Evolutionary conservation across 2,888 invertebrate species (phyloP).

Genomic region (Entomobrya multifasciata): DNA sequence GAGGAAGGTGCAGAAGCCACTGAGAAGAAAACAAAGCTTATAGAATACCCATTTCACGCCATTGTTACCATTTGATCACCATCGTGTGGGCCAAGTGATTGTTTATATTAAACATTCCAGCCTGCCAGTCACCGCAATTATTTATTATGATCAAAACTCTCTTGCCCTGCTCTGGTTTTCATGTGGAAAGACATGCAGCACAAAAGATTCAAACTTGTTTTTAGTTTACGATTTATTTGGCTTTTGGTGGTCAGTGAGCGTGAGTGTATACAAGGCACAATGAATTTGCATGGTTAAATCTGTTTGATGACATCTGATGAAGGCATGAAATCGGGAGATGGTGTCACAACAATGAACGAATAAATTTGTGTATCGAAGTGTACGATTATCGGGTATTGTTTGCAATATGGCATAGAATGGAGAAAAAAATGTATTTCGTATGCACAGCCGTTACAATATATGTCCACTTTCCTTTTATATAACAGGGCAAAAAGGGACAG

Average conservation of each 20-base stretch:
- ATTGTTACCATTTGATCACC: conserved; percentile 33
- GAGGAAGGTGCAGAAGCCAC: conserved; percentile 5
- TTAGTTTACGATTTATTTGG: conserved; percentile 26
- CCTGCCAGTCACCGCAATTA: too few relatives aligned
- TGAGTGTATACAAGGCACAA: conserved; percentile 17
- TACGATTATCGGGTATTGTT: conserved; percentile 45
- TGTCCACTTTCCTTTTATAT: background rate
- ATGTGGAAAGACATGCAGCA: background rate
- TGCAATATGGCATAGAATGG: background rate
- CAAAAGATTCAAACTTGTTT: conserved; percentile 45
- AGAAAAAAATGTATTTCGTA: background rate
- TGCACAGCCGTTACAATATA: background rate
- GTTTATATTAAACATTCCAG: conserved; percentile 46
- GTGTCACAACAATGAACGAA: conserved; percentile 60
- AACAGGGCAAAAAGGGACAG: background rate
- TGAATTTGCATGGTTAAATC: conserved; percentile 38
- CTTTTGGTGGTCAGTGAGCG: conserved; percentile 66
- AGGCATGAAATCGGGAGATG: conserved; percentile 62
- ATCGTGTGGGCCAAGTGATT: background rate
- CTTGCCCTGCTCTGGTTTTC: conserved; percentile 54
- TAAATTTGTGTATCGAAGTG: conserved; percentile 67
- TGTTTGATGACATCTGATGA: conserved; percentile 39
- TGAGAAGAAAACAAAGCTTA: conserved; percentile 9
- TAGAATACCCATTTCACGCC: conserved; percentile 39
- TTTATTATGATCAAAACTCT: background rate